Percentiles rank a stretch among this genome's conserved stretches.
These are phyloP conservation scores for Galeopsomyia nigrocyanea DNA, from an alignment of 2,888 invertebrate genomes.

Conservation along the genomic window DNA sequence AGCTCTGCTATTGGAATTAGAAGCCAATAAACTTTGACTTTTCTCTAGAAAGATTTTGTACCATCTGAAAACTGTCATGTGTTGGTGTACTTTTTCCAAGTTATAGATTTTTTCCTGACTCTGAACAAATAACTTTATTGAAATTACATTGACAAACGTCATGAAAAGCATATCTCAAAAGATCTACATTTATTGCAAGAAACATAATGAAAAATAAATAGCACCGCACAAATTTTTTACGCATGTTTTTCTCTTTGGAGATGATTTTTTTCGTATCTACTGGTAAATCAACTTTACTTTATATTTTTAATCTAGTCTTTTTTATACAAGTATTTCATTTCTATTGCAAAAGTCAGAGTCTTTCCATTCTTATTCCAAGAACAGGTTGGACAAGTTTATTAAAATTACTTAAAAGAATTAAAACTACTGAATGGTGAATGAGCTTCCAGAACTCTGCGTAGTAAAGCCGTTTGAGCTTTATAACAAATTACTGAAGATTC, in stretches of 20 bases:
- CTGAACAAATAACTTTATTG: too few species aligned
- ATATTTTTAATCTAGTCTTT: slow-evolving; percentile 26
- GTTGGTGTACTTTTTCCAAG: neutral
- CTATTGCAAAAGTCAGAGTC: slow-evolving; percentile 45
- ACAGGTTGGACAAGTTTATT: slow-evolving; percentile 32
- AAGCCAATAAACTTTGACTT: slow-evolving; percentile 40
- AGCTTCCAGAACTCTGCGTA: slow-evolving; percentile 49
- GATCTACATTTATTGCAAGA: too few species aligned
- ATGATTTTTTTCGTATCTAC: slow-evolving; percentile 30
- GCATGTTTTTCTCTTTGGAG: neutral
- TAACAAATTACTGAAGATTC: slow-evolving; percentile 49
- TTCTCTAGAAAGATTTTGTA: slow-evolving; percentile 28
- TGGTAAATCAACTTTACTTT: slow-evolving; percentile 34
- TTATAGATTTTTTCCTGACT: too few species aligned
- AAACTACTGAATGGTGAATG: slow-evolving; percentile 37
- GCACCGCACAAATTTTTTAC: too few species aligned
- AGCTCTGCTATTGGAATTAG: slow-evolving; percentile 45
- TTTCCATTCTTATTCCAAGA: slow-evolving; percentile 46
- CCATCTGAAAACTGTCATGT: slow-evolving; percentile 2
- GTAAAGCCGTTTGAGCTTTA: slow-evolving; percentile 52
- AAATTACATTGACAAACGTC: too few species aligned
- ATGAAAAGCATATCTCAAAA: too few species aligned
- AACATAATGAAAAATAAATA: too few species aligned
- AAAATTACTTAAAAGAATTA: slow-evolving; percentile 23
- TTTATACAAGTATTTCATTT: slow-evolving; percentile 41